Evolutionary conservation across 2,888 invertebrate species (phyloP).

Genomic region (Prionchulus punctatus): DNA sequence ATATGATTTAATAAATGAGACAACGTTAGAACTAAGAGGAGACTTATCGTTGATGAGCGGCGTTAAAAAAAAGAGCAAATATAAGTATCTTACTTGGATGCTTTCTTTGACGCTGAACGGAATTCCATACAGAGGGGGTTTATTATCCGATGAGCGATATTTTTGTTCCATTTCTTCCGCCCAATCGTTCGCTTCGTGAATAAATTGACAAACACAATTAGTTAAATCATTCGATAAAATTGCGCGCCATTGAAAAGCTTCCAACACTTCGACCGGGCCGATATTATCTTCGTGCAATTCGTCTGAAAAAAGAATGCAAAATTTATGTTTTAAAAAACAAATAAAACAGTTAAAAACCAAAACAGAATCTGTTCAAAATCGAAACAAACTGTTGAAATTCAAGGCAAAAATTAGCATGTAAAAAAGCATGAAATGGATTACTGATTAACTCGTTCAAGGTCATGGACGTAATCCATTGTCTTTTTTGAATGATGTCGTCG

Average conservation of each 20-base stretch:
- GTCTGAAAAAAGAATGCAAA: too few species aligned
- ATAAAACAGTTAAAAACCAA: too few species aligned
- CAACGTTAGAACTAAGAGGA: too few species aligned
- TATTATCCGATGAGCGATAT: constrained; percentile 12
- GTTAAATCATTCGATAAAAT: constrained; percentile 12
- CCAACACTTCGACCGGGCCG: not conserved
- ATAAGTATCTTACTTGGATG: not conserved
- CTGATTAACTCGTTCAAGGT: not conserved
- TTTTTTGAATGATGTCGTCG: not conserved
- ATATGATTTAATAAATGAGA: too few species aligned
- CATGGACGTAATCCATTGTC: not conserved
- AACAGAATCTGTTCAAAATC: too few species aligned
- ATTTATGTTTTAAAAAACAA: too few species aligned
- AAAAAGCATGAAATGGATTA: not conserved
- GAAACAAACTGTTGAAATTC: too few species aligned
- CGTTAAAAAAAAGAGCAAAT: not conserved
- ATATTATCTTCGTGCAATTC: not conserved
- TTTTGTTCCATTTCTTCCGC: not conserved
- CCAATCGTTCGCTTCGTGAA: constrained; percentile 13
- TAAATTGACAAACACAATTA: constrained; percentile 13
- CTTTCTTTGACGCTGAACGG: constrained; percentile 32
- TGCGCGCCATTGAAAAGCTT: constrained; percentile 13
- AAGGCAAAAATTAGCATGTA: too few species aligned
- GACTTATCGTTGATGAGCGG: not conserved
- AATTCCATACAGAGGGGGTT: constrained; percentile 28